Evolutionary conservation across 2,113 vertebrate genomes (phyloP), one percentile per base, ranked within the genome.

Genomic region (Ophiodon elongatus): DNA sequence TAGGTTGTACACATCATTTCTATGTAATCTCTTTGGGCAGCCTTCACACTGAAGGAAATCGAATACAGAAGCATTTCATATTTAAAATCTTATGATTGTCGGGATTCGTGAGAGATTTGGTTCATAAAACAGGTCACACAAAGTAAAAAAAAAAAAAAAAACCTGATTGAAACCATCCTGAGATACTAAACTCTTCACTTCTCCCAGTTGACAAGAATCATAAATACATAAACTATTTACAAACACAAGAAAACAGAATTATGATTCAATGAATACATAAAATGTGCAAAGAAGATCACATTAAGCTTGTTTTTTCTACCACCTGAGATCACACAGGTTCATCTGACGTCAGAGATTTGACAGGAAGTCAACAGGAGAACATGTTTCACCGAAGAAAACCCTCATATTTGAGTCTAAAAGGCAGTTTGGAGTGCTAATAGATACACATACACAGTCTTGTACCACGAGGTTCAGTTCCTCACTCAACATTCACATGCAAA

Each of bases 221-320:
- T n/a, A 43, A 3, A 39, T 2, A 27, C 8, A 35, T 10, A 62
- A 19, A 52, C 39, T n/a, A 27, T 41, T 64, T 27, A 52, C 45
- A 64, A 37, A 37, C 5, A 75, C 29, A 64, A 25, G 15, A 65
- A 2, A 50, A 35, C 13, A 7, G 11, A 47, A 25, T 52, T 5
- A 45, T 27, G 6, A 39, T 54, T 39, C 29, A 52, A 64, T 11
- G 1, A 68, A 66, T 14, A 13, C 13, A 50, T 8, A 4, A 33
- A 25, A 47, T 47, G 54, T 35, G 39, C 39, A 60, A 47, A 69
- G 27, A 45, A 23, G 56, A 77, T 45, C 52, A 33, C 50, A 67
- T 59, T 0, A 4, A 35, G 37, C 11, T 29, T 27, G 14, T n/a
- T 4, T 27, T 13, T 10, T 29, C 33, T 27, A 14, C 39, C 31